Conservation (phyloP, 2,888 invertebrate species). For the Amblyteles armatorius region DNA sequence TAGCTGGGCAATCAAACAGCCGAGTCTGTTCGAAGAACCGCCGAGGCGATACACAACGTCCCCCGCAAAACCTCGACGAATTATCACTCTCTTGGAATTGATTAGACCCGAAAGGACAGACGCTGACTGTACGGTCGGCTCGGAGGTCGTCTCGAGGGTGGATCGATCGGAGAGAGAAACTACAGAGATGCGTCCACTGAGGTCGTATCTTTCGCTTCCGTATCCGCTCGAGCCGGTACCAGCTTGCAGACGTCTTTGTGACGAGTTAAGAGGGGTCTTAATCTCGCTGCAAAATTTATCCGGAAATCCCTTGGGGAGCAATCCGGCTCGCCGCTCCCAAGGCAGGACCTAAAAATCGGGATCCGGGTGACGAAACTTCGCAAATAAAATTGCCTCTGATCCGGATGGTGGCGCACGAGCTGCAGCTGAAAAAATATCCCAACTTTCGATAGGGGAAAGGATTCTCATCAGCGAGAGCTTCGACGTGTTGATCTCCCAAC, state of each 20-base stretch:
- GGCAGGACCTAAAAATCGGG: not conserved
- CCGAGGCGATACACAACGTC: not conserved
- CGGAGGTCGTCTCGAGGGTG: not conserved
- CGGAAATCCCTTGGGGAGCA: not conserved
- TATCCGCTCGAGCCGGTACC: not conserved
- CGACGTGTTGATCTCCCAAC: conserved; percentile 1
- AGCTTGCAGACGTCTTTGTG: not conserved
- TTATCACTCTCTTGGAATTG: conserved; percentile 28
- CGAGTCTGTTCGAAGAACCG: conserved; percentile 8
- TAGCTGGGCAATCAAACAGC: not conserved
- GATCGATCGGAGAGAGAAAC: not conserved
- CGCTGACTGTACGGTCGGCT: conserved; percentile 8
- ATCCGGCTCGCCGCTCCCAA: not conserved
- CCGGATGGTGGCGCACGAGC: not conserved
- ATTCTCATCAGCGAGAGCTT: conserved; percentile 5
- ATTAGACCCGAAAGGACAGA: not conserved
- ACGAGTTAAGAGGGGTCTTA: not conserved
- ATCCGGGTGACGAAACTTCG: not conserved
- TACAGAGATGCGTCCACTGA: conserved; percentile 8
- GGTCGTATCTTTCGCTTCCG: not conserved
- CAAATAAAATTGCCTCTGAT: not conserved
- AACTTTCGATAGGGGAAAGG: not conserved
- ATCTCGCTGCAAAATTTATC: not conserved
- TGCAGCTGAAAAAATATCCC: not conserved
- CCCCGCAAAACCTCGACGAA: conserved; percentile 4